Percentiles rank a stretch among this genome's conserved stretches.
Evolutionary conservation across 2,888 invertebrate species (phyloP).

Genomic region (Amiota minor): DNA sequence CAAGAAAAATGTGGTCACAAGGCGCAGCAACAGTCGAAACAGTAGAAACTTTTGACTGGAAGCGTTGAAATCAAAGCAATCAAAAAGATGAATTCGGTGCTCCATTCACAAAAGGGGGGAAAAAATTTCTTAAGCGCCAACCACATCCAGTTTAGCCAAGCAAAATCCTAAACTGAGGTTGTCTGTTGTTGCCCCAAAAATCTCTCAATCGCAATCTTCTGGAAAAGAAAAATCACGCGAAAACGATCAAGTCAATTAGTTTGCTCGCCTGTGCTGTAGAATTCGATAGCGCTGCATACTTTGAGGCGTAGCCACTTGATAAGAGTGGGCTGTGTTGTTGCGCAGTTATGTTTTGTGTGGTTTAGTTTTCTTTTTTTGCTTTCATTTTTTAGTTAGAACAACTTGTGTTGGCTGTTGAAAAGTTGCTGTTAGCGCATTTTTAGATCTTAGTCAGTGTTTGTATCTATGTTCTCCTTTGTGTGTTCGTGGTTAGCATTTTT

Average conservation of each 20-base stretch:
- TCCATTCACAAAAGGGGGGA: not conserved
- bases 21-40: not conserved
- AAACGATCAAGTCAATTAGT: constrained; percentile 66
- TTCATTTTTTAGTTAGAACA: not conserved
- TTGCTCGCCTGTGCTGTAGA: constrained; percentile 43
- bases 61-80: constrained; percentile 18
- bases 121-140: not conserved
- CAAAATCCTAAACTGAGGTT: not conserved
- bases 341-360: not conserved
- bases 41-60: not conserved
- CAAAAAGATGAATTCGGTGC: constrained; percentile 16
- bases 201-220: not conserved
- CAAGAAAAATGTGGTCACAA: not conserved
- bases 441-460: not conserved
- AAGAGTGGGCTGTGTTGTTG: constrained; percentile 13
- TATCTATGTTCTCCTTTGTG: not conserved
- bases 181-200: no score
- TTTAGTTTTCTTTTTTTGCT: not conserved
- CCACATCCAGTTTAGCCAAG: not conserved
- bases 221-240: constrained; percentile 49
- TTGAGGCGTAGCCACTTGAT: constrained; percentile 38
- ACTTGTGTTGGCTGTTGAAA: constrained; percentile 24
- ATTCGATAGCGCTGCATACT: constrained; percentile 48
- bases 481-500: not conserved
- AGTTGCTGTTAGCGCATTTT: constrained; percentile 19